These are phyloP conservation scores for Drosophila pegasa DNA, from an alignment of 2,888 invertebrate genomes.

Conservation along the genomic window DNA sequence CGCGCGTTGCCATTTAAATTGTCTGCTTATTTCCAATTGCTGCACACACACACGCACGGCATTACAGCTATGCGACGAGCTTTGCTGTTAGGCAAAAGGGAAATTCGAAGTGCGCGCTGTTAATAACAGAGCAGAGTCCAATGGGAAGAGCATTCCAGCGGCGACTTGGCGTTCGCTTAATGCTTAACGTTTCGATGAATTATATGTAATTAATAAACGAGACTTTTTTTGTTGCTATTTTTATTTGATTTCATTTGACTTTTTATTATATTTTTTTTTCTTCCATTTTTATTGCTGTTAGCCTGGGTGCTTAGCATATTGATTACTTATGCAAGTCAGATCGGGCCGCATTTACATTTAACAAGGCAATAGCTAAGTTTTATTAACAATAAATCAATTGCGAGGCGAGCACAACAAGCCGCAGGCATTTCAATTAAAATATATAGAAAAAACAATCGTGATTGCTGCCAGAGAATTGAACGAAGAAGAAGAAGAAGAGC, in stretches of 20 bases:
- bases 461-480: slow-evolving; percentile 46
- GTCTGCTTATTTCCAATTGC: slow-evolving; percentile 41
- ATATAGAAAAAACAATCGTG: slow-evolving; percentile 56
- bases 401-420: slow-evolving; percentile 47
- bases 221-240: slow-evolving; percentile 28
- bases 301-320: slow-evolving; percentile 52
- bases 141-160: slow-evolving; percentile 28
- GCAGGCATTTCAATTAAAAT: slow-evolving; percentile 70
- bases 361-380: slow-evolving; percentile 61
- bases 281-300: slow-evolving; percentile 18
- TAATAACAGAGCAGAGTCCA: background rate
- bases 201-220: slow-evolving; percentile 60
- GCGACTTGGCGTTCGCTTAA: slow-evolving; percentile 18
- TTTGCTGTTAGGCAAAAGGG: too few species aligned
- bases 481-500: too few species aligned
- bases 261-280: slow-evolving; percentile 19
- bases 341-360: slow-evolving; percentile 65
- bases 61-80: slow-evolving; percentile 25
- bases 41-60: slow-evolving; percentile 6
- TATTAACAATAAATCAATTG: slow-evolving; percentile 80
- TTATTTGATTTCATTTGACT: slow-evolving; percentile 15
- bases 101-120: background rate
- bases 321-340: slow-evolving; percentile 67
- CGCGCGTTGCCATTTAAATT: slow-evolving; percentile 68
- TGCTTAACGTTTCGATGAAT: slow-evolving; percentile 47